Conservation (phyloP, 2,888 invertebrate species). For the Lutraria lutraria region DNA sequence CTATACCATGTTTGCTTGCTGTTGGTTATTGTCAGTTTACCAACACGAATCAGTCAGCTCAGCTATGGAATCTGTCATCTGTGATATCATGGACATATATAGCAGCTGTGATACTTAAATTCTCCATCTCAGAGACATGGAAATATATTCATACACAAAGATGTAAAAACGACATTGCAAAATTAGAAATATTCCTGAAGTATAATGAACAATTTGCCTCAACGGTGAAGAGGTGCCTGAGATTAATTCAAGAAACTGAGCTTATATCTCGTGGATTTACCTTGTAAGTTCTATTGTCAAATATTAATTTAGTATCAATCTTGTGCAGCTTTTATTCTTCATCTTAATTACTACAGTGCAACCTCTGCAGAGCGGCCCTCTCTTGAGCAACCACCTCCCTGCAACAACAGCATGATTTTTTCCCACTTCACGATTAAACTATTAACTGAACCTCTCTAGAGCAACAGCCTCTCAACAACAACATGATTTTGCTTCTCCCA, state of each 20-base stretch:
- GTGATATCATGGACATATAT: not conserved
- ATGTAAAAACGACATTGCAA: not conserved
- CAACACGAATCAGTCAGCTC: not conserved
- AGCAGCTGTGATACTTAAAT: not conserved
- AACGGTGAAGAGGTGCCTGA: conserved; percentile 69
- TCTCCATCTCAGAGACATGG: not conserved
- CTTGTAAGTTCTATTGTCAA: conserved; percentile 73
- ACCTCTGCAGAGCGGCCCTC: too few relatives aligned
- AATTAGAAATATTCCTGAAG: conserved; percentile 27
- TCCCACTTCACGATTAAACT: too few relatives aligned
- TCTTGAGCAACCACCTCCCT: too few relatives aligned
- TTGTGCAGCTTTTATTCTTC: too few relatives aligned
- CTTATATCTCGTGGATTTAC: conserved; percentile 83
- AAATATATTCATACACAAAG: conserved; percentile 21
- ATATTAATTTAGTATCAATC: too few relatives aligned
- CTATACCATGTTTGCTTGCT: conserved; percentile 11
- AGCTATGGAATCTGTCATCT: not conserved
- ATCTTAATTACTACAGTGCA: too few relatives aligned
- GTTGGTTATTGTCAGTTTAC: not conserved
- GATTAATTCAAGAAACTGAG: conserved; percentile 83
- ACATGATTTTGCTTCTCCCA: too few relatives aligned
- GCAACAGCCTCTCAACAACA: too few relatives aligned
- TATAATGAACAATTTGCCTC: conserved; percentile 30
- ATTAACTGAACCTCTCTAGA: too few relatives aligned
- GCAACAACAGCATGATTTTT: too few relatives aligned